phyloP scores from a whole-genome alignment of 2,888 invertebrate genomes.

The Parnassius orleans region DNA sequence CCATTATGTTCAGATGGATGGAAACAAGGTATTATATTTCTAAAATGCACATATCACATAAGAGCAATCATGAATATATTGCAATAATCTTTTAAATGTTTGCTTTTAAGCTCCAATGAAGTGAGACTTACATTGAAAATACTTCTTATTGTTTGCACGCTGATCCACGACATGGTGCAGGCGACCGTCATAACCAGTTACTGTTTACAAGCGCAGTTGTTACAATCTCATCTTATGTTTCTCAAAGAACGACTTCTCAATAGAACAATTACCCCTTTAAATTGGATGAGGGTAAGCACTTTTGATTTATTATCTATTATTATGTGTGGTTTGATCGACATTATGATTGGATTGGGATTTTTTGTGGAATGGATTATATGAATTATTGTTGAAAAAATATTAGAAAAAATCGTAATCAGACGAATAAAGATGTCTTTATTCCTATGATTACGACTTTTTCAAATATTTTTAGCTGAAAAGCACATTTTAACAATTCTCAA shows the following conservation, averaged over 20 bases:
- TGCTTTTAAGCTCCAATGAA: conserved; percentile 70
- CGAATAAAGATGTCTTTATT: too few relatives aligned
- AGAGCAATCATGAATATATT: too few relatives aligned
- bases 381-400: too few relatives aligned
- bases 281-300: conserved; percentile 87
- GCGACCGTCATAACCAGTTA: conserved; percentile 91
- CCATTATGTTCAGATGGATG: conserved; percentile 84
- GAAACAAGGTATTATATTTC: conserved; percentile 71
- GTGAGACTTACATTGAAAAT: conserved; percentile 78
- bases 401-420: too few relatives aligned
- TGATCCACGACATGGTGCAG: conserved; percentile 90
- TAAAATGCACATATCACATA: too few relatives aligned
- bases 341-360: too few relatives aligned
- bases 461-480: too few relatives aligned
- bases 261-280: conserved; percentile 85
- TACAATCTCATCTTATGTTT: conserved; percentile 87
- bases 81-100: conserved; percentile 11
- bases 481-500: too few relatives aligned
- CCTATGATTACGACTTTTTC: too few relatives aligned
- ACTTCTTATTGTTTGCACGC: conserved; percentile 83
- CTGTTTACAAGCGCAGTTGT: conserved; percentile 89
- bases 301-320: background rate
- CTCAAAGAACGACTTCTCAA: conserved; percentile 86
- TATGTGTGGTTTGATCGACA: too few relatives aligned
- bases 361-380: too few relatives aligned